A percentile compares a stretch with the other conserved stretches of the same genome.
Conservation (phyloP, 2,113 vertebrate genomes). For the Channa argus region DNA sequence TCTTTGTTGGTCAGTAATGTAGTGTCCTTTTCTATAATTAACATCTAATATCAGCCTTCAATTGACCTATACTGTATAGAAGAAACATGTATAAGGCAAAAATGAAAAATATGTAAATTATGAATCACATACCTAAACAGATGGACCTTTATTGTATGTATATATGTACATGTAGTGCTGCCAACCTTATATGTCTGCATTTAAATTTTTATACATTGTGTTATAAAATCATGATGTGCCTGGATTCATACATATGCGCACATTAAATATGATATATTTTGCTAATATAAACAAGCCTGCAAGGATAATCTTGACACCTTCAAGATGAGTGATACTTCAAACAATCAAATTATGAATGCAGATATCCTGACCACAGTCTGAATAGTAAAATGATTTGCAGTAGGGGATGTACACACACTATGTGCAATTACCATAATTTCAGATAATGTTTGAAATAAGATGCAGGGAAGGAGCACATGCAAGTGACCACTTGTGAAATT, state of each 20-base stretch:
- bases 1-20: too few species aligned
- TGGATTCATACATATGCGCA: slow-evolving; percentile 25
- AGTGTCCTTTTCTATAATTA: neutral
- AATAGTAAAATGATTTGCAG: slow-evolving; percentile 39
- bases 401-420: slow-evolving; percentile 35
- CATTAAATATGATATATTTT: slow-evolving; percentile 16
- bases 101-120: neutral
- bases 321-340: slow-evolving; percentile 57
- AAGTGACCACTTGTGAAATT: slow-evolving; percentile 54
- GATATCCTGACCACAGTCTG: slow-evolving; percentile 33
- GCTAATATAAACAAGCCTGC: neutral
- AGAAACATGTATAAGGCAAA: neutral
- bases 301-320: slow-evolving; percentile 34
- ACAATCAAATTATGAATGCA: slow-evolving; percentile 63
- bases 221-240: neutral
- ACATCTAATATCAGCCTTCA: neutral
- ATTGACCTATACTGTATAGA: too few species aligned
- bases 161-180: neutral
- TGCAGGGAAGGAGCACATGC: slow-evolving; percentile 34
- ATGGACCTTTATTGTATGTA: neutral
- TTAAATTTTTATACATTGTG: neutral
- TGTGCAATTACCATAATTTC: slow-evolving; percentile 71
- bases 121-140: neutral
- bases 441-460: slow-evolving; percentile 69
- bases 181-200: neutral